Evolutionary conservation across 1,140 invertebrate species (phyloP).

Genomic region (Gonioctena quinquepunctata): DNA sequence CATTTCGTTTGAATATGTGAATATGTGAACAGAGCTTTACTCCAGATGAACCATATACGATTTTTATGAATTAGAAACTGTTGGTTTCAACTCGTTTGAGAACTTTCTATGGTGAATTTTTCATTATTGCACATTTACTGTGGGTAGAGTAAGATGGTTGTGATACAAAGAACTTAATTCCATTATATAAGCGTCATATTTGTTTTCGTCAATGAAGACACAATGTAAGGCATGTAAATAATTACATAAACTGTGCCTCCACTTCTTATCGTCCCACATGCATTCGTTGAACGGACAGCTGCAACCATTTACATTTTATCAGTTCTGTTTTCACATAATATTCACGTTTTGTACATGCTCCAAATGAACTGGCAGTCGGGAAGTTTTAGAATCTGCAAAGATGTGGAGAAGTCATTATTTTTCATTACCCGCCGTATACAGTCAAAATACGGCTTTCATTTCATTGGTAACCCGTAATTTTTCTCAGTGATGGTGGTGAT

Average conservation of each 20-base stretch:
- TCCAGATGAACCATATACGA: too few species aligned
- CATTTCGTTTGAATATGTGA: too few species aligned
- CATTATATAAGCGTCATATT: neutral
- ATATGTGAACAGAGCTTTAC: too few species aligned
- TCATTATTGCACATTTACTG: neutral
- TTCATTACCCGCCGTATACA: too few species aligned
- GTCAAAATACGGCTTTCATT: too few species aligned
- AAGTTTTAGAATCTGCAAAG: too few species aligned
- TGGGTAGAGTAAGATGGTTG: neutral
- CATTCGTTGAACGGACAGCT: neutral
- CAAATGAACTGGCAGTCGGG: too few species aligned
- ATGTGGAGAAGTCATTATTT: too few species aligned
- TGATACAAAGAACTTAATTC: neutral
- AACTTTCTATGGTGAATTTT: neutral
- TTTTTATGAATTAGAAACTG: too few species aligned
- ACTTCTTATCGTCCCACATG: neutral
- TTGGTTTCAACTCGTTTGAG: neutral
- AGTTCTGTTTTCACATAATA: neutral
- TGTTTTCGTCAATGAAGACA: neutral
- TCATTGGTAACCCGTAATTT: too few species aligned
- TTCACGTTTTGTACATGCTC: neutral
- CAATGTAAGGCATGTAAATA: neutral
- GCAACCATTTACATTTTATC: neutral
- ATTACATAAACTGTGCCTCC: neutral
- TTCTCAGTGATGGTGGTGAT: too few species aligned